Percentiles rank a stretch among this genome's conserved stretches.
These are phyloP conservation scores for Salarias fasciatus DNA, from an alignment of 2,797 vertebrate species.

Conservation along the genomic window DNA sequence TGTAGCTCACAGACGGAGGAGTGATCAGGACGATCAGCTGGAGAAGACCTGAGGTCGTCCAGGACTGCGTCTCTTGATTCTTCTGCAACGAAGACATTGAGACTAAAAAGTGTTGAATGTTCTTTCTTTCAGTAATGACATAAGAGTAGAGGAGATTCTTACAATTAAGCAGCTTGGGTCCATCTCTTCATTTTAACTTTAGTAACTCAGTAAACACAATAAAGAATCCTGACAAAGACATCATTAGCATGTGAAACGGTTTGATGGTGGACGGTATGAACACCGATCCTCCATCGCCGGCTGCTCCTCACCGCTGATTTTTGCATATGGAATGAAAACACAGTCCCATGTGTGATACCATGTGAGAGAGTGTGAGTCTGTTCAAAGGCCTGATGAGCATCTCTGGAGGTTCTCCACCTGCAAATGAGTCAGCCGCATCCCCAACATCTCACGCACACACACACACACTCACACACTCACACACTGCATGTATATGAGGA, in stretches of 20 bases:
- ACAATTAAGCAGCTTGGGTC: too few species aligned
- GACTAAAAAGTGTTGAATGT: too few species aligned
- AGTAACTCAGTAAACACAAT: too few species aligned
- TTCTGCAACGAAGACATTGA: too few species aligned
- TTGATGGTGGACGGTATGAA: not conserved
- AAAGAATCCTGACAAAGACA: not conserved
- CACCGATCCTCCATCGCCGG: not conserved
- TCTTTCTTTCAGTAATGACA: too few species aligned
- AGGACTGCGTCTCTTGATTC: too few species aligned
- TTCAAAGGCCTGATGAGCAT: slow-evolving; percentile 34
- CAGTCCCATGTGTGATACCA: slow-evolving; percentile 8
- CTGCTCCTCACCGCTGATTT: slow-evolving; percentile 13
- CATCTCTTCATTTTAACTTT: too few species aligned
- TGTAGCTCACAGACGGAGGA: too few species aligned
- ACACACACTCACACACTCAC: not conserved
- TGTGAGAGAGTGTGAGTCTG: slow-evolving; percentile 28
- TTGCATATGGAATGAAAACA: slow-evolving; percentile 1
- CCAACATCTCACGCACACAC: slow-evolving; percentile 6
- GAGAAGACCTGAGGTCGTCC: too few species aligned
- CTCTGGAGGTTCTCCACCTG: slow-evolving; percentile 51
- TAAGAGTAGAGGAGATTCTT: too few species aligned
- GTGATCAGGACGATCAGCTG: too few species aligned
- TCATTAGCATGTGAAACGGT: not conserved
- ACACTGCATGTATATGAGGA: slow-evolving; percentile 22
- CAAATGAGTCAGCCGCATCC: slow-evolving; percentile 32